Evolutionary conservation across 2,113 vertebrate genomes (phyloP), one percentile per base, ranked within the genome.

Genomic region (Sorex fumeus): DNA sequence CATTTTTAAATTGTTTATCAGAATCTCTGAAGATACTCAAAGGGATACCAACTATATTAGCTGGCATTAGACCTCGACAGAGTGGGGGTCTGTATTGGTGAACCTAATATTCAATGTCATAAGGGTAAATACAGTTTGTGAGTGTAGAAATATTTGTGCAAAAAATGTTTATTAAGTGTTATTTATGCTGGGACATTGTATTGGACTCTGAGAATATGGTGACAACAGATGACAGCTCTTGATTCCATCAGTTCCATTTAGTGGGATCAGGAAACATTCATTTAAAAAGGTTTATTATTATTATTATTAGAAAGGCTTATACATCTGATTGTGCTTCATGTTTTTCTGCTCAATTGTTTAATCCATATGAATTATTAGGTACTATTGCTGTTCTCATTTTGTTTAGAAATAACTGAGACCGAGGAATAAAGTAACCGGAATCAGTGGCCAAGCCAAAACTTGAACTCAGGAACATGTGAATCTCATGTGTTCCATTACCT

Each of bases 51-150:
- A 45, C 40, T 91, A 82, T 87, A 71, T 66, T 87, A 9, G 1
- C 40, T 88, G 47, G 71, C 28, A 82, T 85, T 94, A 87, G 69
- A 25, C 27, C 77, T 77, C 66, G 30, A 87, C 87, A 84, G 75
- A 78, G 72, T 75, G 62, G 8, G 13, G 90, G 23, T 64, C 62
- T 45, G 43, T 18, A 79, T 8, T 28, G 60, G 0, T 88, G 45
- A 67, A 53, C 34, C 90, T 93, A 71, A 70, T 79, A 28, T 74
- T 27, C 74, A 81, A 91, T 89, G 71, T 74, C 57, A 53, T 77
- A 75, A 45, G 27, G 76, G 67, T 88, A 72, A 79, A 84, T 45
- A 25, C 69, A 78, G 53, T 75, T 94, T 88, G 6, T 53, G 74
- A 87, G 23, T 64, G 6, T 16, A 76, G 19, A 78, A 72, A 32